phyloP scores from a whole-genome alignment of 2,888 invertebrate species.

The Empis livida region DNA sequence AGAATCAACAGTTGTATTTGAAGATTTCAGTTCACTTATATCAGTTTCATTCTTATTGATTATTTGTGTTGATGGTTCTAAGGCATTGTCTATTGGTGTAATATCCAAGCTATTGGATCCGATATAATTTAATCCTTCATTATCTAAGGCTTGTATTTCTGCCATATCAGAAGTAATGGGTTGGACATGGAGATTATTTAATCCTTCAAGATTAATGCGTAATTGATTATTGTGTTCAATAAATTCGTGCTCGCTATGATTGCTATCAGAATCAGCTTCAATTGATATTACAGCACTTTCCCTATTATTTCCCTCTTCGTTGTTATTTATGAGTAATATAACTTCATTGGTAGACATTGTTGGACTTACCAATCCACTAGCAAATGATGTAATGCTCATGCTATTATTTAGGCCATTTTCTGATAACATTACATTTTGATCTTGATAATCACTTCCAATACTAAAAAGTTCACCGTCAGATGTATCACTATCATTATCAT shows the following conservation, averaged over 20 bases:
- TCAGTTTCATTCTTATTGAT: background rate
- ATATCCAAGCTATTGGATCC: background rate
- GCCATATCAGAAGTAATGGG: too few relatives aligned
- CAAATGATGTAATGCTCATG: background rate
- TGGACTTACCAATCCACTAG: slow-evolving; percentile 2
- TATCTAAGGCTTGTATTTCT: too few relatives aligned
- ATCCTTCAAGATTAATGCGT: too few relatives aligned
- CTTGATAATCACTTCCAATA: slow-evolving; percentile 20
- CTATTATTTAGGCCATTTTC: background rate
- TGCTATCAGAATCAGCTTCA: background rate
- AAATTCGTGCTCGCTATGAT: too few relatives aligned
- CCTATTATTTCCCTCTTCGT: slow-evolving; percentile 1
- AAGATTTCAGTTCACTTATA: slow-evolving; percentile 12
- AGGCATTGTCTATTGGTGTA: too few relatives aligned
- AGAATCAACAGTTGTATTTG: slow-evolving; percentile 18
- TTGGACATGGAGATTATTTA: too few relatives aligned
- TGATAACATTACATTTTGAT: slow-evolving; percentile 4
- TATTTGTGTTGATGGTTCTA: background rate
- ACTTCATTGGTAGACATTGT: slow-evolving; percentile 5
- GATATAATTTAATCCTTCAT: too few relatives aligned
- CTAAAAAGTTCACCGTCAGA: slow-evolving; percentile 24
- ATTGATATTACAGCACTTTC: slow-evolving; percentile 5
- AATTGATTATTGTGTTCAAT: too few relatives aligned
- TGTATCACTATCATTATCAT: slow-evolving; percentile 8
- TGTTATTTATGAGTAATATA: slow-evolving; percentile 4